Percentiles rank a stretch among this genome's conserved stretches.
Evolutionary conservation across 2,113 vertebrate species (phyloP).

Genomic region (Danionella cerebrum): DNA sequence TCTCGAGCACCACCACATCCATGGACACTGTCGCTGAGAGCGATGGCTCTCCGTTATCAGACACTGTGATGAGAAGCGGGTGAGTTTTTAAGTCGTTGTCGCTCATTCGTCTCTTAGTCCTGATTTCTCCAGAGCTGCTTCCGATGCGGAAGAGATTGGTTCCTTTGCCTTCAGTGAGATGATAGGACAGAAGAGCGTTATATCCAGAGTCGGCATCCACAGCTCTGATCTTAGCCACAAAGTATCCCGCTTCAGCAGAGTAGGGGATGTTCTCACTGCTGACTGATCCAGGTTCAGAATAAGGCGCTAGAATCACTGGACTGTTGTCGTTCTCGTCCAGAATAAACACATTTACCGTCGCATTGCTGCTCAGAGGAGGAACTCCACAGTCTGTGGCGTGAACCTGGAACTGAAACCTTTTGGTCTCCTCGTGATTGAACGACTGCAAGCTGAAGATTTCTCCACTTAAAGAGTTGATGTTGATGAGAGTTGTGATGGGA

Average conservation of each 20-base stretch:
- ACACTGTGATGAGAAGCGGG: constrained; percentile 61
- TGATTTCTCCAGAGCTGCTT: constrained; percentile 40
- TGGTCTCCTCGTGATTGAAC: constrained; percentile 46
- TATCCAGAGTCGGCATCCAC: constrained; percentile 38
- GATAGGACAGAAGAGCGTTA: constrained; percentile 38
- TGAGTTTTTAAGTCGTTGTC: constrained; percentile 63
- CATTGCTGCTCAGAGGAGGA: constrained; percentile 34
- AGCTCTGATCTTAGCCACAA: constrained; percentile 43
- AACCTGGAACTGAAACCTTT: constrained; percentile 18
- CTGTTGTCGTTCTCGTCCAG: constrained; percentile 67
- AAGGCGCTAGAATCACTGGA: constrained; percentile 52
- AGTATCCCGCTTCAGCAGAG: constrained; percentile 62
- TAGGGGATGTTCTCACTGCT: constrained; percentile 61
- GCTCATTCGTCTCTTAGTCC: constrained; percentile 50
- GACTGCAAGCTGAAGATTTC: constrained; percentile 45
- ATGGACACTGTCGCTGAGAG: constrained; percentile 62
- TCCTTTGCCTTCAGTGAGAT: constrained; percentile 26
- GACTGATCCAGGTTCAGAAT: constrained; percentile 54
- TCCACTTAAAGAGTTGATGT: constrained; percentile 51
- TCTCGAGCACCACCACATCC: constrained; percentile 56
- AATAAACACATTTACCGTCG: constrained; percentile 11
- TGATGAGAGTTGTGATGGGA: constrained; percentile 57
- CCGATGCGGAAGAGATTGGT: constrained; percentile 38
- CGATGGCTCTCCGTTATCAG: constrained; percentile 59
- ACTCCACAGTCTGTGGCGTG: constrained; percentile 15